Percentiles rank a stretch among this genome's conserved stretches.
These are phyloP conservation scores for Sinella curviseta DNA, from an alignment of 1,140 invertebrate genomes.

Conservation along the genomic window DNA sequence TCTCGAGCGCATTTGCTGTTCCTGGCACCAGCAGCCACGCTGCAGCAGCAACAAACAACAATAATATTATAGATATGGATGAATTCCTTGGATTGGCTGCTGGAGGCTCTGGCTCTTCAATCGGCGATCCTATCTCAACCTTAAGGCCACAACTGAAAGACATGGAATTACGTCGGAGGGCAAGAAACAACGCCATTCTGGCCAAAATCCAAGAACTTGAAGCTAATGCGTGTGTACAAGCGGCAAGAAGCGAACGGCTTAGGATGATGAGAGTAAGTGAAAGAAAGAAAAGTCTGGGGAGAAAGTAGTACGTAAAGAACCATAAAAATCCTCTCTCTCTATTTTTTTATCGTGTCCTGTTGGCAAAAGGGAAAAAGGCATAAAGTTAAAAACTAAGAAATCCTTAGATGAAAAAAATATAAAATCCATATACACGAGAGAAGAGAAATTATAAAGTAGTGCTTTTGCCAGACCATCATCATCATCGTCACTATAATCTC, in stretches of 20 bases:
- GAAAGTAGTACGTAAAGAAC: neutral
- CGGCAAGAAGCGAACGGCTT: slow-evolving; percentile 40
- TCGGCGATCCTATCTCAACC: neutral
- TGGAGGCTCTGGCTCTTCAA: neutral
- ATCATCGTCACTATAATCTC: no score
- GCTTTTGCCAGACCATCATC: no score
- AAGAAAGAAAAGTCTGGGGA: neutral
- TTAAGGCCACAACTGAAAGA: neutral
- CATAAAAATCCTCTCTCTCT: neutral
- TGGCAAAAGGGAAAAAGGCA: no score
- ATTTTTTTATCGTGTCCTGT: neutral
- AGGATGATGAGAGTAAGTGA: slow-evolving; percentile 41
- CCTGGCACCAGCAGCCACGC: neutral
- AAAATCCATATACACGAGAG: no score
- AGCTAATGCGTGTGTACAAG: slow-evolving; percentile 34
- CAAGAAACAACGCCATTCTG: slow-evolving; percentile 36
- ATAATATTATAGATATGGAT: neutral
- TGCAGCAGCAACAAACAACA: neutral
- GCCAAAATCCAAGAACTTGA: slow-evolving; percentile 43
- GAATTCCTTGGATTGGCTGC: neutral
- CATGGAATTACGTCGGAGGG: neutral
- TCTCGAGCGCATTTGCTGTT: neutral
- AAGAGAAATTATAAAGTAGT: no score
- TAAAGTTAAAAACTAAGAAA: no score
- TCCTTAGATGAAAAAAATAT: no score